phyloP scores from a whole-genome alignment of 2,797 vertebrate genomes.

The Acipenser oxyrinchus region DNA sequence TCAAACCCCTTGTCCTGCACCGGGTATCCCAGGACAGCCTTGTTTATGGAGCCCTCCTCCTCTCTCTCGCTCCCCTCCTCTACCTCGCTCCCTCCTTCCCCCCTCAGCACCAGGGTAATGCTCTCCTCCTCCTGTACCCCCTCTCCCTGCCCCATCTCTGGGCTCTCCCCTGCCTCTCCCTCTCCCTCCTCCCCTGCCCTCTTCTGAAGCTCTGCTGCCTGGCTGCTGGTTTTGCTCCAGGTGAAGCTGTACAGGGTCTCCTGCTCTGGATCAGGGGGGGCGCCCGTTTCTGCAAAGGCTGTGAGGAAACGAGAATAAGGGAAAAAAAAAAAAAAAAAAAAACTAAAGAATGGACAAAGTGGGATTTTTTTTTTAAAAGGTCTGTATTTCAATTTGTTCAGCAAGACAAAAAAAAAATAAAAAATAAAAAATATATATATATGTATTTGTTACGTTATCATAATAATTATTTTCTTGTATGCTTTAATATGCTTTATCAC shows the following conservation, averaged over 20 bases:
- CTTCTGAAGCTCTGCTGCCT: background rate
- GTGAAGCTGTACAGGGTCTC: no score
- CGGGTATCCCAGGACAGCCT: background rate
- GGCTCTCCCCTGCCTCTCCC: background rate
- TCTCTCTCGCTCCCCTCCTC: conserved; percentile 1
- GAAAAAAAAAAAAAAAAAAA: background rate
- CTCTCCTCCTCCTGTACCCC: background rate
- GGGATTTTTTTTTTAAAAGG: conserved; percentile 4
- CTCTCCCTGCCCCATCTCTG: background rate
- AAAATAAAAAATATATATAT: no score
- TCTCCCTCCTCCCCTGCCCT: conserved; percentile 5
- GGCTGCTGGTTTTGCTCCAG: background rate
- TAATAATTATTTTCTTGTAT: no score
- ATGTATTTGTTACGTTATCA: no score
- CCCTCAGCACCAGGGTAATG: background rate
- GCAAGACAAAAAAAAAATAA: no score
- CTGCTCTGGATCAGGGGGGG: background rate
- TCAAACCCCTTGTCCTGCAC: no score
- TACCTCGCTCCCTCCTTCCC: background rate
- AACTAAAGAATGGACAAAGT: background rate
- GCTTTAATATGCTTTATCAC: no score
- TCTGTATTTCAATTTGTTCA: background rate
- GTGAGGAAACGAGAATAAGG: background rate
- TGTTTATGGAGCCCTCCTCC: background rate
- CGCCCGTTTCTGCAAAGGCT: conserved; percentile 8